Evolutionary conservation across 2,888 invertebrate genomes (phyloP).

Genomic region (Exephanes ischioxanthus): DNA sequence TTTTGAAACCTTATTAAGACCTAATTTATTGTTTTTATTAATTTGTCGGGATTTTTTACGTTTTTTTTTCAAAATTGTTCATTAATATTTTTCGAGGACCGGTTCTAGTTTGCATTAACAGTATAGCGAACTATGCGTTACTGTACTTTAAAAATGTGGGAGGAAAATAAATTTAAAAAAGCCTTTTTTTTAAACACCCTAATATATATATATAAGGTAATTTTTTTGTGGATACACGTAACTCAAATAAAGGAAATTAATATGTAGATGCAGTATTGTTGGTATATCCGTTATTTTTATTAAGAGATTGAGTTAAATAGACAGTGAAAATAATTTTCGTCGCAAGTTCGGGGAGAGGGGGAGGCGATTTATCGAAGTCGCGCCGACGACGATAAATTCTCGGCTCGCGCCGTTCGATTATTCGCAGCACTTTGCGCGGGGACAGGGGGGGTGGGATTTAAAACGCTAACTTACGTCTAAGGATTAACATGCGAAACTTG

Average conservation of each 20-base stretch:
- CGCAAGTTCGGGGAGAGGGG: constrained; percentile 19
- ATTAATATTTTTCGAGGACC: constrained; percentile 2
- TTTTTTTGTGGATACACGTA: constrained; percentile 31
- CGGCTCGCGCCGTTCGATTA: background rate
- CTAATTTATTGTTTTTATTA: too few relatives aligned
- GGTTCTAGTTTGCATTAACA: background rate
- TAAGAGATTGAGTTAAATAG: constrained; percentile 69
- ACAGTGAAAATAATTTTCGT: constrained; percentile 71
- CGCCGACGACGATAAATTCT: constrained; percentile 12
- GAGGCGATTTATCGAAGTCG: background rate
- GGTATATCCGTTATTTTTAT: constrained; percentile 64
- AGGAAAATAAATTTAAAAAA: too few relatives aligned
- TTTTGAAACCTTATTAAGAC: constrained; percentile 70
- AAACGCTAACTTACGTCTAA: constrained; percentile 75
- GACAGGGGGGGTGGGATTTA: background rate
- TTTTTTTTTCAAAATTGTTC: background rate
- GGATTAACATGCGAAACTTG: constrained; percentile 75
- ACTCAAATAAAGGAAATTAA: constrained; percentile 53
- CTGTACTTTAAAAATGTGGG: too few relatives aligned
- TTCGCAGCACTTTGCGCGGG: constrained; percentile 2
- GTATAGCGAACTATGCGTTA: background rate
- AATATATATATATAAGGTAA: too few relatives aligned
- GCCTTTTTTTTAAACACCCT: too few relatives aligned
- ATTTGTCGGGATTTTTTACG: background rate
- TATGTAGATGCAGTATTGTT: constrained; percentile 26